A percentile compares a stretch with the other conserved stretches of the same genome.
Conservation (phyloP, 2,797 vertebrate species). For the Coracias cyanogaster region DNA sequence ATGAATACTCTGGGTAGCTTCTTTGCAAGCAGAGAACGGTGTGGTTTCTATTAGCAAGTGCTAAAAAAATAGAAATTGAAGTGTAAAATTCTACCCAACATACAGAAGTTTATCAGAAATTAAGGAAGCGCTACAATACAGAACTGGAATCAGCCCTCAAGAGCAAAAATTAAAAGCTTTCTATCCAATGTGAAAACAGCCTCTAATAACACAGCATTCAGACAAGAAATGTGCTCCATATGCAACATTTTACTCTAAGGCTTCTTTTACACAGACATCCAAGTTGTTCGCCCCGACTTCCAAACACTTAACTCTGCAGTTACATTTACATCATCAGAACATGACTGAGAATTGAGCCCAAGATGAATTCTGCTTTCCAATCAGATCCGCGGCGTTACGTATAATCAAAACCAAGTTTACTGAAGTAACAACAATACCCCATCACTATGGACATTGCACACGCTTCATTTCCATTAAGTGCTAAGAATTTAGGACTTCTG, state of each 20-base stretch:
- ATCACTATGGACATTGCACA: neutral
- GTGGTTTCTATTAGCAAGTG: neutral
- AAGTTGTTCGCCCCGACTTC: neutral
- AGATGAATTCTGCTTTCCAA: neutral
- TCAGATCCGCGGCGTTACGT: neutral
- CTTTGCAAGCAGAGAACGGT: neutral
- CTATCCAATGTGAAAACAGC: neutral
- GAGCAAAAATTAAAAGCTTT: neutral
- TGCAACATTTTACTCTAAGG: neutral
- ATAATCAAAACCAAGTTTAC: neutral
- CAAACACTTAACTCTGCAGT: neutral
- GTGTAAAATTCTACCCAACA: neutral
- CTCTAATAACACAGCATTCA: neutral
- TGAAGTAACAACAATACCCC: neutral
- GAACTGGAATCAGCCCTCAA: neutral
- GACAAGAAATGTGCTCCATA: neutral
- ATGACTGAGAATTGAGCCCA: neutral
- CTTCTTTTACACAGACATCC: neutral
- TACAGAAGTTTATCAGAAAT: neutral
- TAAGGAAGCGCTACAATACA: neutral
- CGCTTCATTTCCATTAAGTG: neutral
- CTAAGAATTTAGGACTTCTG: neutral
- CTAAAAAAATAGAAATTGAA: constrained; percentile 15
- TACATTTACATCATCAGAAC: neutral
- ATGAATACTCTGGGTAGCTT: neutral